phyloP scores from a whole-genome alignment of 2,797 vertebrate genomes.

The Hydrophis major region DNA sequence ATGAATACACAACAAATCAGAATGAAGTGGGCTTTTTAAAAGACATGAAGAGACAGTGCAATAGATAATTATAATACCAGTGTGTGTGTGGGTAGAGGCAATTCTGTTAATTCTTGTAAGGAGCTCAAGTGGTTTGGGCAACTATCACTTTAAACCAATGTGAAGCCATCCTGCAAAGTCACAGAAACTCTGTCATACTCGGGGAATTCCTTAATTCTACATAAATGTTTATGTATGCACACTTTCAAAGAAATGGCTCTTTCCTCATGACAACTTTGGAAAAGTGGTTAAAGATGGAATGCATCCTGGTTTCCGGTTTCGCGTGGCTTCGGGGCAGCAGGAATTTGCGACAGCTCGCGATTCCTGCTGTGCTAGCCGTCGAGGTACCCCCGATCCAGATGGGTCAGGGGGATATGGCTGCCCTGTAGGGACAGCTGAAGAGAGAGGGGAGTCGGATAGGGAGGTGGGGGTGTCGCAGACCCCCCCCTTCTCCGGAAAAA shows the following conservation, averaged over 20 bases:
- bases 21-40: neutral
- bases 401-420: too few species aligned
- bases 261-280: neutral
- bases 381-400: too few species aligned
- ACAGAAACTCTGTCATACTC: neutral
- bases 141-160: neutral
- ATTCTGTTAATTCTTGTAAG: neutral
- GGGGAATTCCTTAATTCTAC: neutral
- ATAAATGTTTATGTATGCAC: neutral
- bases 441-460: too few species aligned
- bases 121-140: neutral
- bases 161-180: too few species aligned
- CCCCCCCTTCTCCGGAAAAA: too few species aligned
- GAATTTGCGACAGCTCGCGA: too few species aligned
- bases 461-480: too few species aligned
- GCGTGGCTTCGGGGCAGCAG: too few species aligned
- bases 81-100: neutral
- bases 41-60: neutral
- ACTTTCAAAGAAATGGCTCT: neutral
- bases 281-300: neutral
- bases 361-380: too few species aligned
- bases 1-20: neutral
- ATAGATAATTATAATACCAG: neutral
- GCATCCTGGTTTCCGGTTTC: too few species aligned
- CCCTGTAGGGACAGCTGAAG: too few species aligned